These are phyloP conservation scores for Melanostoma mellinum DNA, from an alignment of 2,888 invertebrate species.

Conservation along the genomic window DNA sequence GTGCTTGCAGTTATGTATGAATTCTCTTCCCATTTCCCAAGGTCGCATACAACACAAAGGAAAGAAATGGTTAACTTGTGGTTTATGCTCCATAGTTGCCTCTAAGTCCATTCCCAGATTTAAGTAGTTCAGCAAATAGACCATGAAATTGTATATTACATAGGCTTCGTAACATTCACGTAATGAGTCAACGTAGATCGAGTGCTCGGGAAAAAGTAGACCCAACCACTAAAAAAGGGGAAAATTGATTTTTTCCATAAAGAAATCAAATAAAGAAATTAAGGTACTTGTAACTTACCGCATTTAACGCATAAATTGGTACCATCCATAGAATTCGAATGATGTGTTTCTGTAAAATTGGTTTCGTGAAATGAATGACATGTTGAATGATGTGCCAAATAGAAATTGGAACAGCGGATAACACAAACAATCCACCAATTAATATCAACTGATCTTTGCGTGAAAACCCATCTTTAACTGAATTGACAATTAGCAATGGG, in stretches of 20 bases:
- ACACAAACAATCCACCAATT: slow-evolving; percentile 95
- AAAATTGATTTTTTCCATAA: slow-evolving; percentile 19
- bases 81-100: slow-evolving; percentile 89
- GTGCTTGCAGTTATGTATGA: slow-evolving; percentile 97
- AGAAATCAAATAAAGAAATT: slow-evolving; percentile 13
- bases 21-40: slow-evolving; percentile 96
- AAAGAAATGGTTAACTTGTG: slow-evolving; percentile 93
- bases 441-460: slow-evolving; percentile 91
- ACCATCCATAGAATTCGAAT: slow-evolving; percentile 99
- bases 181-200: slow-evolving; percentile 95
- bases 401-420: slow-evolving; percentile 94
- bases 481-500: slow-evolving; percentile 91
- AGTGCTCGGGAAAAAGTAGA: slow-evolving; percentile 91
- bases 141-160: slow-evolving; percentile 99
- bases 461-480: slow-evolving; percentile 90
- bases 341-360: slow-evolving; percentile 95
- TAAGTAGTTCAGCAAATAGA: slow-evolving; percentile 94
- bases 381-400: slow-evolving; percentile 98
- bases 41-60: slow-evolving; percentile 95
- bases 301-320: slow-evolving; percentile 97
- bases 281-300: slow-evolving; percentile 85
- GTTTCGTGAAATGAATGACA: slow-evolving; percentile 95
- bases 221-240: slow-evolving; percentile 83
- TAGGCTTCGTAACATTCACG: slow-evolving; percentile 99
- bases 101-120: slow-evolving; percentile 94